Base-by-base conservation (phyloP, 2,113 vertebrate genomes). In the Mastomys natalensis region DNA sequence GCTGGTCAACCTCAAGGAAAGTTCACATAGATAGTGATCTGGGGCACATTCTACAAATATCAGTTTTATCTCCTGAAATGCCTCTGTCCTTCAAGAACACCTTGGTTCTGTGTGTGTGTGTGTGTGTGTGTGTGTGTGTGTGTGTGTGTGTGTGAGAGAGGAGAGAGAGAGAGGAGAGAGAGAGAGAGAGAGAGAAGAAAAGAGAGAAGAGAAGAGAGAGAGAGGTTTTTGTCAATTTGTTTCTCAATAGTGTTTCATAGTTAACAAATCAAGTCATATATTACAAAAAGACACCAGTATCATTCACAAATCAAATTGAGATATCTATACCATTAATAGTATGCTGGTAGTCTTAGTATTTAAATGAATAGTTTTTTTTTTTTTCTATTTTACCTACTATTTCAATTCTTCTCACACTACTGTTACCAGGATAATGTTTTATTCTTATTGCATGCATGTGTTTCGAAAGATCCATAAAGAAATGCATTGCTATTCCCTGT, bases 391-490 rank as follows among this genome's bases (percentile, higher is more conserved):
- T 78, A 72, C 82, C 51, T 43, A 58, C 72, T 93, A 89, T 94
- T 93, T 96, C n/a, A 96, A 96, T 97, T 96, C 93, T 92, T 93
- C 73, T 73, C 85, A 93, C 60, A 89, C 17, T 66, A 72, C 88
- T 89, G 51, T 82, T 93, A 94, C 34, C 74, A 80, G 37, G n/a
- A 95, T 62, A 94, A 97, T 81, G 64, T 55, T 95, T 97, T 92
- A 92, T 97, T 96, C 86, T 92, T 89, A 81, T 40, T 95, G 72
- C 68, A 16, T 81, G 9, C 81, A 31, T 72, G 22, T 82, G 73
- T 90, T 92, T 93, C 77, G 93, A 88, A 96, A 94, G 85, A 96
- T 53, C 93, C 78, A 74, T 45, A 60, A 94, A 85, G 74, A 90
- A 68, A 72, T 76, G 29, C 53, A 91, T 96, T 84, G 73, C 31